phyloP scores from a whole-genome alignment of 2,113 vertebrate genomes.

The Hipposideros armiger region DNA sequence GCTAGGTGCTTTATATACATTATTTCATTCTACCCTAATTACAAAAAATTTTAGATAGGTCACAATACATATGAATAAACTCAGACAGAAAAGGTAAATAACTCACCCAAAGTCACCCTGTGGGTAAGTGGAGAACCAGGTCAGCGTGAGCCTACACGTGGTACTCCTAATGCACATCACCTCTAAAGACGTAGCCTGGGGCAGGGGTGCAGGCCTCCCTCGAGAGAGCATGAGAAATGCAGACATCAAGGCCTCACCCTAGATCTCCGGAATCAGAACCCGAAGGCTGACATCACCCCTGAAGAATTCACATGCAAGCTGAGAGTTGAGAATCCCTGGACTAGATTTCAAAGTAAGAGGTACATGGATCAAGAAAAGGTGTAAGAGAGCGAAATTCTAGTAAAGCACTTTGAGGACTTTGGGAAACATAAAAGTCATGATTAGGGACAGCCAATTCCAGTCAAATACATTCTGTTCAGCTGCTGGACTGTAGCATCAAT shows the following conservation, averaged over 20 bases:
- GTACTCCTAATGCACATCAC: neutral
- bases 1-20: neutral
- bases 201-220: too few species aligned
- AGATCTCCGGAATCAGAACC: neutral
- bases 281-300: neutral
- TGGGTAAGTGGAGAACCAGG: neutral
- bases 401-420: neutral
- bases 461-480: neutral
- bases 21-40: neutral
- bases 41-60: neutral
- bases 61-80: neutral
- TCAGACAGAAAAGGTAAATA: neutral
- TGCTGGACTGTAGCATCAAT: neutral
- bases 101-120: neutral
- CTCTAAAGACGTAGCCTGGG: neutral
- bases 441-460: neutral
- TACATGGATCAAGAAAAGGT: neutral
- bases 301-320: neutral
- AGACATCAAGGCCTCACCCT: neutral
- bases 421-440: neutral
- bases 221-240: fast-evolving
- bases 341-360: neutral
- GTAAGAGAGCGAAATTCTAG: neutral
- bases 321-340: neutral
- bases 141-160: fast-evolving